Evolutionary conservation across 2,113 vertebrate species (phyloP).

Genomic region (Peucedramus taeniatus): DNA sequence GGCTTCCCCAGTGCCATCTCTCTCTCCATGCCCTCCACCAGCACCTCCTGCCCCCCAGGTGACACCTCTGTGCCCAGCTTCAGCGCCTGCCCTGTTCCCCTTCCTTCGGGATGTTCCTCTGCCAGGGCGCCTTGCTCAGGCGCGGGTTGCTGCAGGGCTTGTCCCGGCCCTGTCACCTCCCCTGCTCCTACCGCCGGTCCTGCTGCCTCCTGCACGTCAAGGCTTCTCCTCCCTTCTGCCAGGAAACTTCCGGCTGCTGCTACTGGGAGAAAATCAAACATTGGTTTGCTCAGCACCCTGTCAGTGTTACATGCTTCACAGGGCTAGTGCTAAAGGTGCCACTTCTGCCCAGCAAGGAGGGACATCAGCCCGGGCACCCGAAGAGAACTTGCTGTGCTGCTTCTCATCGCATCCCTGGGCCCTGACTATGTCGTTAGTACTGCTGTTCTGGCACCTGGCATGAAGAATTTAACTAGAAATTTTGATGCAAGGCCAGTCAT

Average conservation of each 20-base stretch:
- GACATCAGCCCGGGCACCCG: background rate
- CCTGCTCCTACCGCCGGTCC: background rate
- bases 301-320: background rate
- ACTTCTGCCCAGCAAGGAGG: background rate
- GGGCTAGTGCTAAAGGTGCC: background rate
- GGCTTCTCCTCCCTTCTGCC: background rate
- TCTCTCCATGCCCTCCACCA: rapidly evolving
- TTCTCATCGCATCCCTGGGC: background rate
- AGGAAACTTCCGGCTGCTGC: background rate
- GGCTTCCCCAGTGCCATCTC: background rate
- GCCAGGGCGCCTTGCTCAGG: background rate
- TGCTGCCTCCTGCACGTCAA: background rate
- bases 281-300: background rate
- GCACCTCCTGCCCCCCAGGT: background rate
- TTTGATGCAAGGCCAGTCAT: background rate
- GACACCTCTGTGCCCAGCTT: background rate
- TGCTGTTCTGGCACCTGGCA: background rate
- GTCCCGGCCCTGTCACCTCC: background rate
- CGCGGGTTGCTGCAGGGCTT: background rate
- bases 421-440: background rate
- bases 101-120: background rate
- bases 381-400: background rate
- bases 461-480: background rate
- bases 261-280: background rate
- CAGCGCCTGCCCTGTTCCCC: background rate